Conservation (phyloP, 2,888 invertebrate species). For the Adelognathus sp. region DNA sequence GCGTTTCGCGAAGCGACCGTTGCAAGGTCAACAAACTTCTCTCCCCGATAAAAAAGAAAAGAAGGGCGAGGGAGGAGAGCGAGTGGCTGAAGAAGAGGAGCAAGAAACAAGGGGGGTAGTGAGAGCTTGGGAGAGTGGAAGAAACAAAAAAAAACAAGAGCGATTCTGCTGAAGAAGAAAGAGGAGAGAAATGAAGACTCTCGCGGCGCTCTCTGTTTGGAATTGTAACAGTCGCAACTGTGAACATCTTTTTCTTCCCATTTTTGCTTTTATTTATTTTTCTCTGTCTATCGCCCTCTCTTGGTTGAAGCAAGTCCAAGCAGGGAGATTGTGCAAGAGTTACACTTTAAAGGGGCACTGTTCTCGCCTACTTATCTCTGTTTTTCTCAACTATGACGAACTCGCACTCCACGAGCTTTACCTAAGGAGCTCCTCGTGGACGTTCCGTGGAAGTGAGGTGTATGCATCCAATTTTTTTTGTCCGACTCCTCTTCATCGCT, state of each 20-base stretch:
- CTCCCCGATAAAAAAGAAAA: slow-evolving; percentile 54
- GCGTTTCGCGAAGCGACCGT: slow-evolving; percentile 61
- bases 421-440: not conserved
- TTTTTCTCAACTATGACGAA: not conserved
- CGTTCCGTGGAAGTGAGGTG: not conserved
- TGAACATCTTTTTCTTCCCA: slow-evolving; percentile 49
- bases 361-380: not conserved
- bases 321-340: not conserved
- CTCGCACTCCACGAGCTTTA: not conserved
- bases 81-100: slow-evolving; percentile 39
- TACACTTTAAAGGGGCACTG: slow-evolving; percentile 30
- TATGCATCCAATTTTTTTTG: not conserved
- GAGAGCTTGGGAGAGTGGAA: slow-evolving; percentile 25
- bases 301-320: slow-evolving; percentile 21
- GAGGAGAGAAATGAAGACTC: slow-evolving; percentile 31
- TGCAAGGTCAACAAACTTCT: slow-evolving; percentile 67
- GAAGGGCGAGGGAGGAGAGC: slow-evolving; percentile 10
- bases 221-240: slow-evolving; percentile 60
- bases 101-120: slow-evolving; percentile 48
- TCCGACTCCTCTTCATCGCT: not conserved
- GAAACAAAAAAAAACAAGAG: slow-evolving; percentile 37
- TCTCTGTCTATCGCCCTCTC: slow-evolving; percentile 17
- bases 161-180: slow-evolving; percentile 17
- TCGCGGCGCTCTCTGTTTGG: slow-evolving; percentile 50
- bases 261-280: slow-evolving; percentile 23